Evolutionary conservation across 2,113 vertebrate species (phyloP).

Genomic region (Tor tambroides): DNA sequence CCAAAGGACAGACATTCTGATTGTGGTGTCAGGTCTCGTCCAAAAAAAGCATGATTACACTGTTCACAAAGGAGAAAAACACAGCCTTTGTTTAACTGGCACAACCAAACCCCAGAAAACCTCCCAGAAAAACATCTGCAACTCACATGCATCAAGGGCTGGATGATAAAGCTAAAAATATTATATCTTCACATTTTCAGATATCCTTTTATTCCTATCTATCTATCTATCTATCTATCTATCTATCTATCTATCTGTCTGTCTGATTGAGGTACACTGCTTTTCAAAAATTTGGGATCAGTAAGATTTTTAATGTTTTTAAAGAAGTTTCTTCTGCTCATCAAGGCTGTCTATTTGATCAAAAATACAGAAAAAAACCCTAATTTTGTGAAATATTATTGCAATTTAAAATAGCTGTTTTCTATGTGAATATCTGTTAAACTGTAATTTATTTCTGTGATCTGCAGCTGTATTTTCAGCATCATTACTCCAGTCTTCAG

Average conservation of each 20-base stretch:
- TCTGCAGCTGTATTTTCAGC: too few relatives aligned
- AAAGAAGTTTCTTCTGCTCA: too few relatives aligned
- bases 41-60: not conserved
- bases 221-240: not conserved
- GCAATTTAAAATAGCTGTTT: too few relatives aligned
- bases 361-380: too few relatives aligned
- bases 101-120: constrained; percentile 35
- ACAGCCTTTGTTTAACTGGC: constrained; percentile 43
- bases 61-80: constrained; percentile 54
- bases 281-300: too few relatives aligned
- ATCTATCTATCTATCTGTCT: not conserved
- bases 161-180: not conserved
- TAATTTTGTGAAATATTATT: too few relatives aligned
- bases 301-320: too few relatives aligned
- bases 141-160: constrained; percentile 46
- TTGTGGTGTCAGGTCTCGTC: not conserved
- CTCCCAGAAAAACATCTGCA: constrained; percentile 13
- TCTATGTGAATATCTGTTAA: too few relatives aligned
- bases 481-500: too few relatives aligned
- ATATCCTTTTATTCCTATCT: not conserved
- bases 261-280: too few relatives aligned
- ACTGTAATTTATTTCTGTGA: too few relatives aligned
- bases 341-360: too few relatives aligned
- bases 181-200: not conserved
- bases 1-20: constrained; percentile 19